phyloP scores from a whole-genome alignment of 1,140 invertebrate species.

The Tetragnatha versicolor region DNA sequence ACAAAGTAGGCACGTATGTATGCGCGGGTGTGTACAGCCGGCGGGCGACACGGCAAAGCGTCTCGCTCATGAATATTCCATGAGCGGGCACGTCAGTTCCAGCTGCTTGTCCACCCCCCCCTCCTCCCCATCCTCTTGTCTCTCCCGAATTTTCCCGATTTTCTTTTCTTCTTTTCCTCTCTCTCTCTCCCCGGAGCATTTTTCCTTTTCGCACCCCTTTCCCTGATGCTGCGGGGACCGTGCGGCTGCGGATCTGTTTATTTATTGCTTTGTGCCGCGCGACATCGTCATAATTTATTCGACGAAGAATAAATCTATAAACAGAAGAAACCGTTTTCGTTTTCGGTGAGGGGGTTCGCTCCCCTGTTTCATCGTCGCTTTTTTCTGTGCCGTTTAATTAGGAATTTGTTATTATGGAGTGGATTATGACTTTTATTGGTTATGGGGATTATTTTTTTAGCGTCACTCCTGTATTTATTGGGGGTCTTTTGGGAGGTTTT shows the following conservation, averaged over 20 bases:
- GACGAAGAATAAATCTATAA: too few species aligned
- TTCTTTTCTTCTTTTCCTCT: background rate
- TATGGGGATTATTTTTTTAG: too few species aligned
- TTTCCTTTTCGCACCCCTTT: conserved; percentile 38
- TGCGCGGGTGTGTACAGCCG: conserved; percentile 38
- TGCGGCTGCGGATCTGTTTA: conserved; percentile 9
- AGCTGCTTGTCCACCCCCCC: conserved; percentile 5
- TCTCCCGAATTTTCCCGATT: conserved; percentile 24
- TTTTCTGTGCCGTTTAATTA: too few species aligned
- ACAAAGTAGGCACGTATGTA: conserved; percentile 53
- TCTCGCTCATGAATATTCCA: conserved; percentile 55
- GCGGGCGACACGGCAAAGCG: conserved; percentile 46
- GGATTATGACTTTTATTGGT: too few species aligned
- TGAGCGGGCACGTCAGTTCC: conserved; percentile 45
- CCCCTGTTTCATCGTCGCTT: too few species aligned
- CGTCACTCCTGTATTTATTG: too few species aligned
- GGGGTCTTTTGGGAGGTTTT: too few species aligned
- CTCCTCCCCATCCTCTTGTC: background rate
- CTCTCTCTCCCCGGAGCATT: conserved; percentile 14
- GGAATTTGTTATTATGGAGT: too few species aligned
- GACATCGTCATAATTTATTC: conserved; percentile 48
- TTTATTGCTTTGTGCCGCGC: conserved; percentile 20
- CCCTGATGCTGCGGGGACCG: background rate
- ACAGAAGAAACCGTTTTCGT: conserved; percentile 1
- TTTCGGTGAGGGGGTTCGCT: background rate